Evolutionary conservation across 2,888 invertebrate genomes (phyloP).

Genomic region (Trachelus iudaicus): DNA sequence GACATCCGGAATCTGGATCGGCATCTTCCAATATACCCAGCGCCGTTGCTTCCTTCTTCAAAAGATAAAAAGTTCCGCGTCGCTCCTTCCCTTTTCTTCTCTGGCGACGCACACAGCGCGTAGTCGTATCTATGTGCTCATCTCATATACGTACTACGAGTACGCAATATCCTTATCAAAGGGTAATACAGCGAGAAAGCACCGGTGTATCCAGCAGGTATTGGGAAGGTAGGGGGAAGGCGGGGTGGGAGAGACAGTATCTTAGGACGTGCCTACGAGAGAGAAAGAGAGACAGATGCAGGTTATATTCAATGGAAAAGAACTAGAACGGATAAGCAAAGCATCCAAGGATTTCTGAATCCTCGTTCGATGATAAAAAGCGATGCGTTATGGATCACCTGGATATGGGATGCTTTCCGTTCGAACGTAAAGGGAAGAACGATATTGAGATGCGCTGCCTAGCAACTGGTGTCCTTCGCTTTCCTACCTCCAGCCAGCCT

Average conservation of each 20-base stretch:
- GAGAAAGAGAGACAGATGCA: no score
- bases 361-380: conserved; percentile 36
- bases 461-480: conserved; percentile 62
- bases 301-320: background rate
- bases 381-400: conserved; percentile 46
- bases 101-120: background rate
- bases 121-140: background rate
- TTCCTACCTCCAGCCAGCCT: conserved; percentile 22
- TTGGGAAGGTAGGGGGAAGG: no score
- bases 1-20: no score
- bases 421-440: conserved; percentile 44
- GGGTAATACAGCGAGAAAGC: background rate
- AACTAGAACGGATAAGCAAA: background rate
- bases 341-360: background rate
- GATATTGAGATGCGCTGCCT: conserved; percentile 59
- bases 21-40: no score
- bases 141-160: background rate
- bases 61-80: background rate
- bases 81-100: conserved; percentile 15
- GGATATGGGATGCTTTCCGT: conserved; percentile 30
- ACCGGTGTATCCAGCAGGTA: background rate
- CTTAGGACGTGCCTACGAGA: background rate
- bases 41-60: background rate
- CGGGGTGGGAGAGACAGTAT: background rate
- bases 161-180: background rate